Evolutionary conservation across 2,888 invertebrate genomes (phyloP).

Genomic region (Dichetophora obliterata): DNA sequence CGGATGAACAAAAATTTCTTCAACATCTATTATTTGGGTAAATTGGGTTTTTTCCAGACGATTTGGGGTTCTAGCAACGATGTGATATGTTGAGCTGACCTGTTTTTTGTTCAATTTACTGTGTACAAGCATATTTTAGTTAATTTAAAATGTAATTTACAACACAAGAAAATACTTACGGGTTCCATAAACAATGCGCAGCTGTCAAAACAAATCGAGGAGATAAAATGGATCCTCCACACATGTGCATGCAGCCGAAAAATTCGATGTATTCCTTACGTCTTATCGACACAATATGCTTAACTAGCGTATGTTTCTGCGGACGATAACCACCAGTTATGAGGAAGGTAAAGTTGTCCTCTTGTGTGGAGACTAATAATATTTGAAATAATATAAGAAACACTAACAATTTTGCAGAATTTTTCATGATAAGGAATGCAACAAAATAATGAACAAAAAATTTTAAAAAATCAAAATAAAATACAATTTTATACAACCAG

Average conservation of each 20-base stretch:
- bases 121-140: background rate
- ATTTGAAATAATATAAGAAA: background rate
- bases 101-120: constrained; percentile 38
- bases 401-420: background rate
- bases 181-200: constrained; percentile 43
- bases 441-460: background rate
- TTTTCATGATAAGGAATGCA: background rate
- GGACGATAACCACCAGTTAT: constrained; percentile 39
- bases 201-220: constrained; percentile 48
- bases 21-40: constrained; percentile 33
- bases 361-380: background rate
- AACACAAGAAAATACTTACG: background rate
- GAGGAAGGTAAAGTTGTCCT: constrained; percentile 19
- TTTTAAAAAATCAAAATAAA: too few relatives aligned
- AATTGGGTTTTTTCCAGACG: constrained; percentile 26
- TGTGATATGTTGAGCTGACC: background rate
- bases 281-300: constrained; percentile 40
- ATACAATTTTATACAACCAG: too few relatives aligned
- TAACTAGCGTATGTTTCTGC: background rate
- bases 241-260: constrained; percentile 53
- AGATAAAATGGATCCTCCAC: constrained; percentile 47
- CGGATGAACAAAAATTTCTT: constrained; percentile 42
- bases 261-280: background rate
- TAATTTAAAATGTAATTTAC: background rate
- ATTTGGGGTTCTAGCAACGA: constrained; percentile 47